Evolutionary conservation across 2,113 vertebrate species (phyloP).

Genomic region (Sylvietta virens): DNA sequence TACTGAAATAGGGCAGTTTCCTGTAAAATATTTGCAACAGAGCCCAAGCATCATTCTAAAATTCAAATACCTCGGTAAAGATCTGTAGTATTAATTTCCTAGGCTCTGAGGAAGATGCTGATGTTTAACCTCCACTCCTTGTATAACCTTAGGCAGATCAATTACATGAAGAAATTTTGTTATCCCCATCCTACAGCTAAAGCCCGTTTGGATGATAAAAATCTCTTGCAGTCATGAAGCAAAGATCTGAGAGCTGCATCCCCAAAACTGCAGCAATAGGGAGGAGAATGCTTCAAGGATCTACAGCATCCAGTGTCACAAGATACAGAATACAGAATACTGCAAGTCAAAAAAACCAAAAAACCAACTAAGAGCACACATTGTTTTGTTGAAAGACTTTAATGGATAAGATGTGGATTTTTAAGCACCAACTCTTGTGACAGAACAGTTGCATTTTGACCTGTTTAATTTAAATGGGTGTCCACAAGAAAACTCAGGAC

Average conservation of each 20-base stretch:
- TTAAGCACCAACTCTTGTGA: neutral
- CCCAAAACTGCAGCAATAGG: neutral
- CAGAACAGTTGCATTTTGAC: neutral
- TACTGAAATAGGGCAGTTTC: neutral
- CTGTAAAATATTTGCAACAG: neutral
- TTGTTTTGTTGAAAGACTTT: neutral
- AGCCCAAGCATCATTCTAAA: neutral
- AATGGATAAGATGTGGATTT: neutral
- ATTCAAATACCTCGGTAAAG: neutral
- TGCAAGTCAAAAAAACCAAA: neutral
- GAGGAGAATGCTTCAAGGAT: neutral
- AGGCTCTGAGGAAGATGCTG: neutral
- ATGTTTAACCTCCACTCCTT: neutral
- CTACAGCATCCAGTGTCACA: neutral
- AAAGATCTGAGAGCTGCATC: neutral
- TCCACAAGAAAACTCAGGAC: neutral
- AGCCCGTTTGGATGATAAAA: neutral
- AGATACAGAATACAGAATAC: neutral
- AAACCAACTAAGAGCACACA: rapidly evolving
- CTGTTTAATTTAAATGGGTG: neutral
- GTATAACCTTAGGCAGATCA: neutral
- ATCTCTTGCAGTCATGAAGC: neutral
- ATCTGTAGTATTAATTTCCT: neutral
- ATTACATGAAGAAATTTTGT: neutral
- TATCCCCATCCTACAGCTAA: neutral